phyloP scores from a whole-genome alignment of 2,797 vertebrate species.

The Macropus fuliginosus region DNA sequence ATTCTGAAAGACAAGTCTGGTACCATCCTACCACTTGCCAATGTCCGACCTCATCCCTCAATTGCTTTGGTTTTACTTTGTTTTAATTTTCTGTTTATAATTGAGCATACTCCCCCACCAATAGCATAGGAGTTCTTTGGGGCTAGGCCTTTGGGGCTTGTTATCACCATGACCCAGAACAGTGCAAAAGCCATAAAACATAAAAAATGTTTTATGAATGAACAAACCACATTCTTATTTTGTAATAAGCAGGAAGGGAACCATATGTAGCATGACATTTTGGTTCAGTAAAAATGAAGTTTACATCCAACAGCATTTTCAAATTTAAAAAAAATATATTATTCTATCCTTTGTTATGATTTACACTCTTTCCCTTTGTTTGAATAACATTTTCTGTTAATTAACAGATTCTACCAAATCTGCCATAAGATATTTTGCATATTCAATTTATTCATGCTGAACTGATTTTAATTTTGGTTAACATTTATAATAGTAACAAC shows the following conservation, averaged over 20 bases:
- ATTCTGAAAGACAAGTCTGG: neutral
- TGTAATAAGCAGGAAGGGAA: neutral
- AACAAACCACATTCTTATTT: neutral
- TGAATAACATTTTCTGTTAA: conserved; percentile 2
- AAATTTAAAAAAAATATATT: neutral
- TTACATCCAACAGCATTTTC: neutral
- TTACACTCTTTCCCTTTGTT: neutral
- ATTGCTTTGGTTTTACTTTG: neutral
- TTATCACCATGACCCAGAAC: neutral
- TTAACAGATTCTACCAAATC: neutral
- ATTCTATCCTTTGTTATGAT: neutral
- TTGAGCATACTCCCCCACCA: neutral
- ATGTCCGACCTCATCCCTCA: neutral
- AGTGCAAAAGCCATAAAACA: no score
- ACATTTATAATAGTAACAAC: neutral
- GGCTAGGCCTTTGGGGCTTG: neutral
- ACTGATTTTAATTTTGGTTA: neutral
- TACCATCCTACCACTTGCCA: neutral
- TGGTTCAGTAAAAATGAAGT: neutral
- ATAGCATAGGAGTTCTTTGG: neutral
- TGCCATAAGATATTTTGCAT: neutral
- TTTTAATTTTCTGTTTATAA: neutral
- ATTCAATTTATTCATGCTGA: neutral
- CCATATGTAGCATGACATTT: neutral
- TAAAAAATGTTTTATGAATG: neutral